Evolutionary conservation across 2,113 vertebrate species (phyloP), one percentile per base, ranked within the genome.

Genomic region (Aptenodytes forsteri): DNA sequence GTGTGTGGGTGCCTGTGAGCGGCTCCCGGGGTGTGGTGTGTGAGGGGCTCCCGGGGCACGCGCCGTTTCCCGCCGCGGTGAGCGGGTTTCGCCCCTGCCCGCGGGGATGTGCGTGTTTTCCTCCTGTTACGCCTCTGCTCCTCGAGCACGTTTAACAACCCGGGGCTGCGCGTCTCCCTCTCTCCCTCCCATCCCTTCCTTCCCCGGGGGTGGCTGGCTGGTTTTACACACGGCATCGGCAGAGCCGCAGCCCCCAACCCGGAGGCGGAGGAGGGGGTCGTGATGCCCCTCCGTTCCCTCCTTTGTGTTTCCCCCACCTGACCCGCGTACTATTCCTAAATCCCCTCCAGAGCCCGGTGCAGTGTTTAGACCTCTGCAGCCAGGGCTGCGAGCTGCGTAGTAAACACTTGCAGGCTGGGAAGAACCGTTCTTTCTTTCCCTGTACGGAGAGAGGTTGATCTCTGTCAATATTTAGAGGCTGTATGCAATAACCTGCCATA

Each of bases 71-170:
- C 97, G 75, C 97, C 90, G 95, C 92, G 84, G 82, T 87, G 97
- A 83, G 98, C 96, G 92, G 94, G 93, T 94, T 76, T 89, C 87
- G 95, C 90, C 92, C 66, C 91, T 84, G 90, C 94, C 90, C 77
- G 87, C 64, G 96, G 97, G 94, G 96, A 94, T 89, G 90, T 66
- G 94, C 92, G 96, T 95, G 93, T 91, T 97, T 96, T 88, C 70
- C 81, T 83, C 92, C 88, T 87, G 91, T 78, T 95, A 83, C 85
- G 83, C 95, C 87, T 50, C 85, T 84, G 92, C 93, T 49, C 46
- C 56, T 58, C 50, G 9, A 46, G 91, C 89, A 44, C 96, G 89
- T 95, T 97, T 47, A 79, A 42, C 73, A 22, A 50, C 87, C 47
- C 62, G 20, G 52, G 71, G 85, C 83, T 40, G 71, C 50, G 49